Base-by-base conservation (phyloP, 2,113 vertebrate species). In the Hypanus sabinus region DNA sequence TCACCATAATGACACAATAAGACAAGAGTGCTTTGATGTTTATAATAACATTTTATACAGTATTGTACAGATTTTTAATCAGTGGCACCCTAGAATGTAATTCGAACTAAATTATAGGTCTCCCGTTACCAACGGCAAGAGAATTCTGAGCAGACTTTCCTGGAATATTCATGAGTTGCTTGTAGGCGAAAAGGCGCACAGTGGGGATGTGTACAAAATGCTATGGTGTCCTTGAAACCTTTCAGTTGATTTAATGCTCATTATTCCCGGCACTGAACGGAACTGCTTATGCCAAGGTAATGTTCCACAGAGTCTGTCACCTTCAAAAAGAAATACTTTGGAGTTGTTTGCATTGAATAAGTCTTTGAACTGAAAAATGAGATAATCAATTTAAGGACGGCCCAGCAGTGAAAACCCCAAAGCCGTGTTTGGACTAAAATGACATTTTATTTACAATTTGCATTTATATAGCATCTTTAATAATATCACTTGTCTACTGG, bases 171-270 rank as follows among this genome's bases (percentile, higher is more conserved):
- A 70, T 70, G 3, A 90, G 36, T 22, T 36, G 65, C 55, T 91
- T 91, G 88, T 70, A 70, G 60, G 24, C 24, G 20, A 92, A 83
- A 83, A 38, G 36, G 16, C 38, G 18, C 33, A 38, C 80, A 46
- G 36, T 16, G 38, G 80, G 33, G 38, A 24, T 70, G 65, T 88
- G 57, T 55, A 88, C 57, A 55, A 88, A 60, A 14, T 62, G 36
- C 38, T 71, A 27, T 92, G 33, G 33, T 68, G 36, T 71, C 5
- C 68, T 5, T 70, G 36, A 92, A 70, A 68, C 33, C 20, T 27
- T 92, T 38, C 60, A 92, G 36, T 70, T 92, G 20, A 92, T 38
- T 92, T 38, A 70, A 70, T 91, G 30, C 36, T 91, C 30, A 91
- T 62, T 88, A 88, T n/a, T n/a, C 30, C 14, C 27, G 5, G 27